Evolutionary conservation across 1,140 invertebrate species (phyloP).

Genomic region (Hylaeus volcanicus): DNA sequence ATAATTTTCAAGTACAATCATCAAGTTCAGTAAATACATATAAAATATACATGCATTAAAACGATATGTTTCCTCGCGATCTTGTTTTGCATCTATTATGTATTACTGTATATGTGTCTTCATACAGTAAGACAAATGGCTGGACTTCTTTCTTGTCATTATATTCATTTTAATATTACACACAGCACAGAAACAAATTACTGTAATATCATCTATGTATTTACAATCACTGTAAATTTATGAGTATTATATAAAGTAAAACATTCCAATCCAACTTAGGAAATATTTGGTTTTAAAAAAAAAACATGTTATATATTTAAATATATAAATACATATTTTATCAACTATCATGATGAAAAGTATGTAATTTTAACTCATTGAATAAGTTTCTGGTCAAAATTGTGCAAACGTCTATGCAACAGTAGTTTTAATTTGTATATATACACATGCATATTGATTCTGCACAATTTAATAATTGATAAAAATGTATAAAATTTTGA

Average conservation of each 20-base stretch:
- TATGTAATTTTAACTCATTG: not conserved
- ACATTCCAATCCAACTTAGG: not conserved
- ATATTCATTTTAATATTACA: not conserved
- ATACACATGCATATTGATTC: not conserved
- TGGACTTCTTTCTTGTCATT: not conserved
- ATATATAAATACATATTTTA: not conserved
- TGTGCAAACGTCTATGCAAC: constrained; percentile 15
- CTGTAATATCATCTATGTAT: not conserved
- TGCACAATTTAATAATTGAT: constrained; percentile 29
- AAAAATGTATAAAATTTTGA: constrained; percentile 49
- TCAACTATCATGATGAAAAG: not conserved
- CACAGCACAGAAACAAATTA: not conserved
- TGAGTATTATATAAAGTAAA: constrained; percentile 1
- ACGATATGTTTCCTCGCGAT: not conserved
- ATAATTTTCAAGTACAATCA: not conserved
- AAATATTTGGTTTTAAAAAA: not conserved
- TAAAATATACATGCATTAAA: not conserved
- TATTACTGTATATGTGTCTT: no score
- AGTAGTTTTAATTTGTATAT: not conserved
- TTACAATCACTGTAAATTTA: not conserved
- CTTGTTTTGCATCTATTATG: not conserved
- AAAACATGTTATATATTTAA: not conserved
- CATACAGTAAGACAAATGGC: not conserved
- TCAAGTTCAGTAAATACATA: not conserved
- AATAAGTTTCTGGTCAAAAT: not conserved